phyloP scores from a whole-genome alignment of 2,113 vertebrate species.

The Rhinichthys klamathensis region DNA sequence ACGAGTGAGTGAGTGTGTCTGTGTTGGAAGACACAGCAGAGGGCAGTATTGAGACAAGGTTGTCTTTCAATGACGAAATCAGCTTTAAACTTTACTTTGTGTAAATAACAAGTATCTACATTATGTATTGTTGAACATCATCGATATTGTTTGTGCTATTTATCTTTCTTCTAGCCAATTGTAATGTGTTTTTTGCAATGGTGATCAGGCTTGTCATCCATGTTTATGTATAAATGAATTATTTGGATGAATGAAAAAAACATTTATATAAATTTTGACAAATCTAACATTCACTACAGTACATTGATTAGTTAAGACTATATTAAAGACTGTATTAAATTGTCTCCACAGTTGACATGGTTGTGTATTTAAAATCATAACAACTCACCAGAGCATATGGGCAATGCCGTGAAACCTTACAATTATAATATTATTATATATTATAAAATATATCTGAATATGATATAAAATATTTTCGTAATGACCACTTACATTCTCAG shows the following conservation, averaged over 20 bases:
- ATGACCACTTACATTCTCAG: not conserved
- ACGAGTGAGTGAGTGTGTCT: not conserved
- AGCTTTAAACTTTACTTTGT: not conserved
- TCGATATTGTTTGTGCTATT: not conserved
- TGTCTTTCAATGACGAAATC: not conserved
- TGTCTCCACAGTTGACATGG: too few relatives aligned
- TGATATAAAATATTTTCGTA: not conserved
- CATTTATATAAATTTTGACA: too few relatives aligned
- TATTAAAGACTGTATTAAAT: too few relatives aligned
- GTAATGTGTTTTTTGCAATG: not conserved
- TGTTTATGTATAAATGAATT: too few relatives aligned
- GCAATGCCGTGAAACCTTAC: too few relatives aligned
- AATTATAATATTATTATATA: not conserved
- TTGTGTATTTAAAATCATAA: too few relatives aligned
- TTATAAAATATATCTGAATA: not conserved
- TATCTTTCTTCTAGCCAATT: not conserved
- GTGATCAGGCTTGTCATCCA: not conserved
- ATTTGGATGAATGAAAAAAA: too few relatives aligned
- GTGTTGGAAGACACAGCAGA: constrained; percentile 62
- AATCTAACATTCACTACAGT: too few relatives aligned
- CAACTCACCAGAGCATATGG: too few relatives aligned
- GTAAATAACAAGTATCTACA: not conserved
- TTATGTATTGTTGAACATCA: not conserved
- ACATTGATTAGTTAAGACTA: too few relatives aligned
- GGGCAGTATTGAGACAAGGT: constrained; percentile 68